Evolutionary conservation across 1,140 invertebrate genomes (phyloP), one percentile per base, ranked within the genome.

Genomic region (Trichonephila inaurata): DNA sequence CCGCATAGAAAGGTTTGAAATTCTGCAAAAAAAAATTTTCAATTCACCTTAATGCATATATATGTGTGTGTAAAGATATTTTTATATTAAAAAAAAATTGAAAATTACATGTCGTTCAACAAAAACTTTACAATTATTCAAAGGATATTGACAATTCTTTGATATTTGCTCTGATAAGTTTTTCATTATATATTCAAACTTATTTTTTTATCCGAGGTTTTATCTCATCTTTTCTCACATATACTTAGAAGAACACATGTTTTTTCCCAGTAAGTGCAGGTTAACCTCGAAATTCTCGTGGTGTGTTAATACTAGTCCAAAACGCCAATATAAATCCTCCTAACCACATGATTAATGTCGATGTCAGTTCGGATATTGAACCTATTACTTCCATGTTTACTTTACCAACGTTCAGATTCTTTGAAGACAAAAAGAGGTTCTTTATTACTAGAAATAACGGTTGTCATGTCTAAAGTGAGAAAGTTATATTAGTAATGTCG

Each of bases 341-440:
- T 4, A 28, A 28, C 28, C 69, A 77, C 69, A 77, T 77, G 28
- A 77, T 77, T 77, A 28, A 77, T 77, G 69, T 77, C 28, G 12
- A 28, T 77, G 69, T 40, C 69, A 77, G 69, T 28, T 33, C 28
- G 69, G 69, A 33, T 77, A 28, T 77, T 77, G 69, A 77, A 77
- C 69, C 28, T 77, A 28, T 28, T 77, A 12, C 69, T 77, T 33
- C 24, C 69, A 77, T 77, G 24, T 77, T 77, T 77, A 77, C 28
- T 77, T 16, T 77, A 24, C 16, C 12, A 24, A 28, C 28, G 28
- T 77, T 77, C 24, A 77, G 10, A 12, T 66, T 77, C 69, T 77
- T 28, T 33, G 12, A 28, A 64, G 16, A 28, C 14, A 77, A 28
- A 77, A 1, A 28, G 69, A 33, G 16, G 16, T 77, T 14, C 28